phyloP scores from a whole-genome alignment of 2,888 invertebrate species.

The Mycogona germanica region DNA sequence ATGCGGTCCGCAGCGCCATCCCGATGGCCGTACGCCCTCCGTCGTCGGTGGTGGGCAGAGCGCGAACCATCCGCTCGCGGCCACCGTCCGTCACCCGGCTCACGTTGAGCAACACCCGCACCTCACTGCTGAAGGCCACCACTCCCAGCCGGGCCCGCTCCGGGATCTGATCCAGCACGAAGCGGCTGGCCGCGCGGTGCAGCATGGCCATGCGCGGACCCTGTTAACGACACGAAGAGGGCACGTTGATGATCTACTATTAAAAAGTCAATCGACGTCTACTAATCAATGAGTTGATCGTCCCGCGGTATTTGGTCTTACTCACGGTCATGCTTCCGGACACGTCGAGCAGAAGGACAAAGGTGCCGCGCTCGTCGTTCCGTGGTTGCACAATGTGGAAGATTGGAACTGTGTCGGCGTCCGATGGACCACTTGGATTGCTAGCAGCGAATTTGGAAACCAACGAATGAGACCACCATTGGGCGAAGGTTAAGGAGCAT shows the following conservation, averaged over 20 bases:
- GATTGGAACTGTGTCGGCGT: slow-evolving; percentile 18
- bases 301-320: not conserved
- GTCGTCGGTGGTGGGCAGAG: slow-evolving; percentile 24
- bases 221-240: not conserved
- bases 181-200: slow-evolving; percentile 25
- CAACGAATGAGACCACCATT: not conserved
- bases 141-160: slow-evolving; percentile 26
- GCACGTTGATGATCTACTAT: not conserved
- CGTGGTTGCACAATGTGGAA: slow-evolving; percentile 23
- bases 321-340: slow-evolving; percentile 26
- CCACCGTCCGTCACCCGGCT: slow-evolving; percentile 10
- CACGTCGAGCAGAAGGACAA: slow-evolving; percentile 25
- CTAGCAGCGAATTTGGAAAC: too few species aligned
- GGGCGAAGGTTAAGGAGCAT: not conserved
- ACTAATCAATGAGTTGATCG: too few species aligned
- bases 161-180: slow-evolving; percentile 24
- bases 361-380: slow-evolving; percentile 21
- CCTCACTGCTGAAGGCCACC: slow-evolving; percentile 24
- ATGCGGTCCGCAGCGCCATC: slow-evolving; percentile 10
- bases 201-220: slow-evolving; percentile 33
- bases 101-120: slow-evolving; percentile 13
- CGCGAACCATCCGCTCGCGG: slow-evolving; percentile 18
- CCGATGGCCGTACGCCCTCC: slow-evolving; percentile 23
- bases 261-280: slow-evolving; percentile 3
- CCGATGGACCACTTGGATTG: slow-evolving; percentile 10